Evolutionary conservation across 2,113 vertebrate species (phyloP), one percentile per base, ranked within the genome.

Genomic region (Corythoichthys haematopterus): DNA sequence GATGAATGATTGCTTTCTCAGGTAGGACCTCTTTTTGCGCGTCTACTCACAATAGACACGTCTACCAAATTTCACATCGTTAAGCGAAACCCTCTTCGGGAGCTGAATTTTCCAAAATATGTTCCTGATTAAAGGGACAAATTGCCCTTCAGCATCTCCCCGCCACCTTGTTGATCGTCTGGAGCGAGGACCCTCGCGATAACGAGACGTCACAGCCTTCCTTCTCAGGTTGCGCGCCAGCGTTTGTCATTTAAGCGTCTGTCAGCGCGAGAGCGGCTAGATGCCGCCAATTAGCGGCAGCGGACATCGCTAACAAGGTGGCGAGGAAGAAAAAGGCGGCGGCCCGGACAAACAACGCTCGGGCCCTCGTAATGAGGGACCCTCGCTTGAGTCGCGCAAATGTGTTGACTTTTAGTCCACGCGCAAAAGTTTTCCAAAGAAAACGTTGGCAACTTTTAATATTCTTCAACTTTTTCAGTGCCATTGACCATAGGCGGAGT

Each of bases 191-290:
- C 12, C 55, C 55, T 36, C 28, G 33, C 55, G 55, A 20, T 61
- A 43, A 61, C 59, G 59, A 61, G 59, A 61, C 59, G 38, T 61
- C 59, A 28, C 38, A 5, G 37, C 38, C 16, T 43, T 57, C 20
- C 58, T 37, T 60, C 58, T 40, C 58, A n/a, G 59, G 59, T 61
- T 43, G 15, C 38, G 33, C 3, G 58, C 8, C 55, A 12, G 15
- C 16, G 38, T 61, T 61, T 61, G 59, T 61, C 59, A 61, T 45
- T 61, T 61, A 61, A 61, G 38, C n/a, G 38, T 45, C 59, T n/a
- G 59, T n/a, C 59, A 20, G 59, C 59, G 9, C 8, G 35, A 37
- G 57, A 59, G 36, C 57, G 4, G 57, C 57, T 0, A 61, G 59
- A 61, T 11, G 38, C 16, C 11, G 16, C 59, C 59, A 61, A 61